Evolutionary conservation across 1,140 invertebrate genomes (phyloP).

Genomic region (Apis florea): DNA sequence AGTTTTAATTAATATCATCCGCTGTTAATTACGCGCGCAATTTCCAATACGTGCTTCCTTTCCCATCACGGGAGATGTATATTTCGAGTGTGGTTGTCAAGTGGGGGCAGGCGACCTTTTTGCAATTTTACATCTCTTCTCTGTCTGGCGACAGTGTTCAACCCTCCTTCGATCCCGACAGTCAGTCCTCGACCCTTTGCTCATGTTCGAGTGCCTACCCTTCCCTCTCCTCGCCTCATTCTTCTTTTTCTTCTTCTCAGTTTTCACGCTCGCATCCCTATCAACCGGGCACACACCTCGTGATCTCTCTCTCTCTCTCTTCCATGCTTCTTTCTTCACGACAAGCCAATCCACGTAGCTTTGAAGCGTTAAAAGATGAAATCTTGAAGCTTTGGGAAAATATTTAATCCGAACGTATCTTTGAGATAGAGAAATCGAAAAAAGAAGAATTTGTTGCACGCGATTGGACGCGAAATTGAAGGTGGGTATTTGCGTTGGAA

Average conservation of each 20-base stretch:
- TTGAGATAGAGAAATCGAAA: background rate
- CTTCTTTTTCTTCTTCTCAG: slow-evolving; percentile 44
- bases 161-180: slow-evolving; percentile 10
- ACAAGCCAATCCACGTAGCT: no score
- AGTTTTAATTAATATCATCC: no score
- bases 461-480: background rate
- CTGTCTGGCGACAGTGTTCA: slow-evolving; percentile 22
- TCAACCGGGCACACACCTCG: background rate
- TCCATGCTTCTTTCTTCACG: no score
- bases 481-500: background rate
- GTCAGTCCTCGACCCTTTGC: background rate
- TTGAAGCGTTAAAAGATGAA: no score
- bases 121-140: slow-evolving; percentile 27
- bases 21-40: background rate
- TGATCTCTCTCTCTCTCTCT: background rate
- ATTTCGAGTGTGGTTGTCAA: background rate
- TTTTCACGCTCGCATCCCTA: slow-evolving; percentile 25
- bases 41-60: background rate
- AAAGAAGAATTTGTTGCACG: background rate
- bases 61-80: background rate
- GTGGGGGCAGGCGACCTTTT: background rate
- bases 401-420: background rate
- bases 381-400: no score
- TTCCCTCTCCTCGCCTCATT: background rate
- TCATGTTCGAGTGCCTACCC: slow-evolving; percentile 26